phyloP scores from a whole-genome alignment of 2,888 invertebrate genomes.

The Drosophila borealis region DNA sequence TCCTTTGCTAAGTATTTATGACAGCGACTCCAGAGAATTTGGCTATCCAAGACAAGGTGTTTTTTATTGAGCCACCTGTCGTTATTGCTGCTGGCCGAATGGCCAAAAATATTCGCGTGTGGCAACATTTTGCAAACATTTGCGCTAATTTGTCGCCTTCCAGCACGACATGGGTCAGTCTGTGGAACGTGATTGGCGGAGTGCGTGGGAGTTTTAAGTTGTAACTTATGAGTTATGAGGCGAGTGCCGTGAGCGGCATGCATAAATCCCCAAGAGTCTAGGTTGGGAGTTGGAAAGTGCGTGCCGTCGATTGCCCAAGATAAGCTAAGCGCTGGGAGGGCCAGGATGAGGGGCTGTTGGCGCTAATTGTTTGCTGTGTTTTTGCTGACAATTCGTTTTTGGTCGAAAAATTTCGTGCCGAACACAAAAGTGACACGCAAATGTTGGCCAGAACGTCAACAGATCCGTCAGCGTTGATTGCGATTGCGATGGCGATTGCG shows the following conservation, averaged over 20 bases:
- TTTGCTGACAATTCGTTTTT: constrained; percentile 68
- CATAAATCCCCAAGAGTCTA: constrained; percentile 55
- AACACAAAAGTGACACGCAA: constrained; percentile 61
- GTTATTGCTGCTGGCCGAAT: constrained; percentile 7
- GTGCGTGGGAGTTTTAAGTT: constrained; percentile 18
- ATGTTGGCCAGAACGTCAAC: constrained; percentile 27
- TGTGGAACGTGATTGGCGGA: neutral
- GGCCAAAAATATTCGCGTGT: constrained; percentile 37
- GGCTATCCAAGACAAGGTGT: constrained; percentile 59
- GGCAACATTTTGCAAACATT: constrained; percentile 44
- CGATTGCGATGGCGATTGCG: constrained; percentile 16
- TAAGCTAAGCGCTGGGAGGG: constrained; percentile 36
- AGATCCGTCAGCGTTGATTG: constrained; percentile 36
- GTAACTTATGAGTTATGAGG: constrained; percentile 34
- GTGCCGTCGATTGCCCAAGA: constrained; percentile 61
- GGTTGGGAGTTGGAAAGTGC: constrained; percentile 39
- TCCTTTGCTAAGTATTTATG: constrained; percentile 25
- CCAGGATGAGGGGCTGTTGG: neutral
- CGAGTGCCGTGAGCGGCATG: constrained; percentile 55
- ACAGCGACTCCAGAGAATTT: constrained; percentile 13
- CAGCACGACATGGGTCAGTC: constrained; percentile 46
- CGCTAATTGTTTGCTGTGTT: constrained; percentile 70
- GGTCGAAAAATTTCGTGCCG: constrained; percentile 38
- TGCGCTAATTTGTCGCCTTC: constrained; percentile 66
- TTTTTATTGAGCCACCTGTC: constrained; percentile 57